Evolutionary conservation across 2,797 vertebrate species (phyloP).

Genomic region (Urocyon cinereoargenteus): DNA sequence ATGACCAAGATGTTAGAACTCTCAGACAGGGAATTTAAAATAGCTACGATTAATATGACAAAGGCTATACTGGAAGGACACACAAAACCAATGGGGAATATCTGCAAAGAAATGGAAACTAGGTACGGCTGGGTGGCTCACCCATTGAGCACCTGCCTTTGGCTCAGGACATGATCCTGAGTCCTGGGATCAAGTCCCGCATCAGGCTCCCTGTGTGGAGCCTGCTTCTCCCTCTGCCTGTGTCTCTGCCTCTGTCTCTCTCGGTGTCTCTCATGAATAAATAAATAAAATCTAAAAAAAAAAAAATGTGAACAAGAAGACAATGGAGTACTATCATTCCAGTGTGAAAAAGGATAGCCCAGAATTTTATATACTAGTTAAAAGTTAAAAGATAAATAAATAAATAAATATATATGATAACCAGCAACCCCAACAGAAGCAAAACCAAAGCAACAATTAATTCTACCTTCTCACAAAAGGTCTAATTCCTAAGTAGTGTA

Average conservation of each 20-base stretch:
- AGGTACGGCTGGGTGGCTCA: too few species aligned
- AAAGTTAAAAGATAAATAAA: neutral
- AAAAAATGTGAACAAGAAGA: neutral
- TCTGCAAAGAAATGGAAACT: neutral
- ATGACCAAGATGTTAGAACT: neutral
- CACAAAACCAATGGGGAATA: neutral
- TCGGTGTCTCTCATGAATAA: too few species aligned
- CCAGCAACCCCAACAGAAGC: neutral
- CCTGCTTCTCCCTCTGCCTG: too few species aligned
- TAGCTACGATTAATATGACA: neutral
- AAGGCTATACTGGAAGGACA: neutral
- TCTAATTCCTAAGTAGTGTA: neutral
- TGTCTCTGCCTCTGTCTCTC: too few species aligned
- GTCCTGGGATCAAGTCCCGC: too few species aligned
- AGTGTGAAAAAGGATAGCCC: neutral
- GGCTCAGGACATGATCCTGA: too few species aligned
- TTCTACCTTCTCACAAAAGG: neutral
- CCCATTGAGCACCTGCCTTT: too few species aligned
- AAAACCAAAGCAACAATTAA: neutral
- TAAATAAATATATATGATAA: neutral
- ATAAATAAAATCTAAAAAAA: too few species aligned
- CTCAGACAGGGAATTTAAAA: neutral
- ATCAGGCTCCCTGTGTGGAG: too few species aligned
- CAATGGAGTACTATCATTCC: neutral
- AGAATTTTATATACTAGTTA: neutral